Percentiles rank a stretch among this genome's conserved stretches.
These are phyloP conservation scores for Lagorchestes hirsutus DNA, from an alignment of 2,797 vertebrate genomes.

Conservation along the genomic window DNA sequence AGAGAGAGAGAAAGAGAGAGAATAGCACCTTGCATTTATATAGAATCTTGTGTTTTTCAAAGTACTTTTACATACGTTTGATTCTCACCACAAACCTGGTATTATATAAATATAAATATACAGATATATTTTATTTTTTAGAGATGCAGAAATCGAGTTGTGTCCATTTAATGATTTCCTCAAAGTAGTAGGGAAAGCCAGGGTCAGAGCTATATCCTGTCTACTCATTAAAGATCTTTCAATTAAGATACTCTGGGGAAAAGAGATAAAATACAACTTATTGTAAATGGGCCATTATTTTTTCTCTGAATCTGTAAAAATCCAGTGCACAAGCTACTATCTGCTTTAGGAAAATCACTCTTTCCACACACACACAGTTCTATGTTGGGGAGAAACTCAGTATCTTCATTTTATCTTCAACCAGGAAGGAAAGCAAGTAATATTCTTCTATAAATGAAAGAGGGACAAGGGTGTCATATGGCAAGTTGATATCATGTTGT, in stretches of 20 bases:
- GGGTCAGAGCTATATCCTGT: background rate
- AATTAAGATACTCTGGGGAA: background rate
- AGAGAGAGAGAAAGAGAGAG: background rate
- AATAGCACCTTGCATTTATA: background rate
- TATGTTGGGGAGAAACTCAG: background rate
- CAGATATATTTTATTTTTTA: background rate
- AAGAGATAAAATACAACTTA: background rate
- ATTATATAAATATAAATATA: background rate
- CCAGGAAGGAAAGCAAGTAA: background rate
- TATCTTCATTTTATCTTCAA: background rate
- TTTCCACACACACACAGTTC: background rate
- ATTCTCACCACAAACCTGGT: background rate
- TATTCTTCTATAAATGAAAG: background rate
- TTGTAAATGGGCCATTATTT: background rate
- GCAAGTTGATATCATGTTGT: background rate
- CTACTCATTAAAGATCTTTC: background rate
- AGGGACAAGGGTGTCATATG: background rate
- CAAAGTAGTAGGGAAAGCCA: background rate
- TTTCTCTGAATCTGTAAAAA: background rate
- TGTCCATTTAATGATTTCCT: background rate
- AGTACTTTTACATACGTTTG: background rate
- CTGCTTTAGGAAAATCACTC: background rate
- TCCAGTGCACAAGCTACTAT: background rate
- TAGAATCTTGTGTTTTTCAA: background rate
- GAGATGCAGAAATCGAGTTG: background rate